Evolutionary conservation across 2,797 vertebrate genomes (phyloP).

Genomic region (Dromococcyx pavoninus): DNA sequence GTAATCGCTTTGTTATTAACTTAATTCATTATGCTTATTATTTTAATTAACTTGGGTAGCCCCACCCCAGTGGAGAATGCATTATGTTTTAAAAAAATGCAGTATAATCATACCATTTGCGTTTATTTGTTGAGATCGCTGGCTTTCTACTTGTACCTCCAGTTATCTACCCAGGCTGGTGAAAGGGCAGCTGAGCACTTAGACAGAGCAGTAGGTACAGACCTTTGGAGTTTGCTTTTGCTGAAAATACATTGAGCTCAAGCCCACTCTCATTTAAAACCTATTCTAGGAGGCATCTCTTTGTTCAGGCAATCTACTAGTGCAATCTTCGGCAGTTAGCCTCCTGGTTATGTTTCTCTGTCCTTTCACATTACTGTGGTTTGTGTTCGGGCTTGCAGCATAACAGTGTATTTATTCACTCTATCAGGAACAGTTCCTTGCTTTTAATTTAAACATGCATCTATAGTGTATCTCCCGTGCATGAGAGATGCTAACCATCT

Average conservation of each 20-base stretch:
- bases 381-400: background rate
- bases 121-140: background rate
- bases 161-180: background rate
- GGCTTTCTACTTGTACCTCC: background rate
- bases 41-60: background rate
- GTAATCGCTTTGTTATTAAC: background rate
- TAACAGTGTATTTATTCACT: background rate
- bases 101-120: background rate
- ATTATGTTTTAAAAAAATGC: background rate
- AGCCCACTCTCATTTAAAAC: background rate
- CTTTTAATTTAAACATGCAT: constrained; percentile 1
- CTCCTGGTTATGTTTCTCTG: background rate
- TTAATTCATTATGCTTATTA: background rate
- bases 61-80: background rate
- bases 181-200: background rate
- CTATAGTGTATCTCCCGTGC: background rate
- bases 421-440: background rate
- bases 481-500: background rate
- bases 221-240: background rate
- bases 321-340: background rate
- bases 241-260: background rate
- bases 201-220: background rate
- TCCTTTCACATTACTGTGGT: background rate
- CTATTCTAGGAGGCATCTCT: background rate
- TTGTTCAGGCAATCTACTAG: background rate